phyloP scores from a whole-genome alignment of 1,140 invertebrate species.

The Portunus trituberculatus region DNA sequence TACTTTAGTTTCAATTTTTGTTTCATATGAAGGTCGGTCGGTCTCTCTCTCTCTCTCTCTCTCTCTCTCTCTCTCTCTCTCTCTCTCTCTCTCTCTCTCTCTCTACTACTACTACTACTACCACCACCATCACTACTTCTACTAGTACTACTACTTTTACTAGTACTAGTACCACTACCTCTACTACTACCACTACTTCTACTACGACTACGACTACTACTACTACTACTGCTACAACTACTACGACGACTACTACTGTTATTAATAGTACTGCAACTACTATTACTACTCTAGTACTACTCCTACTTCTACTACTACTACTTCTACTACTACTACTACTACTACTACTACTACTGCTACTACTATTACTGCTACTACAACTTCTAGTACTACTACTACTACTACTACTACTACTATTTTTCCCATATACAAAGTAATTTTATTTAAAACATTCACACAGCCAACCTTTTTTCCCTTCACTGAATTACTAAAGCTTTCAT shows the following conservation, averaged over 20 bases:
- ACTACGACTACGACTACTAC: too few species aligned
- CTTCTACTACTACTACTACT: not conserved
- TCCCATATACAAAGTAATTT: too few species aligned
- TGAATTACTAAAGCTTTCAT: too few species aligned
- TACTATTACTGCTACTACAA: not conserved
- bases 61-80: constrained; percentile 36
- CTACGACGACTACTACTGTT: not conserved
- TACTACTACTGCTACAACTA: too few species aligned
- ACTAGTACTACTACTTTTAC: too few species aligned
- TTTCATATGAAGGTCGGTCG: not conserved
- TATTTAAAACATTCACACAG: too few species aligned
- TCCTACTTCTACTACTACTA: not conserved
- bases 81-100: constrained; percentile 33
- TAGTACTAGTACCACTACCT: too few species aligned
- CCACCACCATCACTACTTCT: not conserved
- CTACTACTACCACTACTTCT: not conserved
- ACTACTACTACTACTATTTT: too few species aligned
- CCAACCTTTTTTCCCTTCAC: not conserved
- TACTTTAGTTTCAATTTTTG: too few species aligned
- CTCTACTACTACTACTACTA: not conserved
- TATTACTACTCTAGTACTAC: not conserved
- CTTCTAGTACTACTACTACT: not conserved
- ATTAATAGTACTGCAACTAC: too few species aligned
- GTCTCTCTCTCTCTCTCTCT: not conserved
- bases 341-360: too few species aligned